phyloP scores from a whole-genome alignment of 1,140 invertebrate genomes.

The Idris sp. region DNA sequence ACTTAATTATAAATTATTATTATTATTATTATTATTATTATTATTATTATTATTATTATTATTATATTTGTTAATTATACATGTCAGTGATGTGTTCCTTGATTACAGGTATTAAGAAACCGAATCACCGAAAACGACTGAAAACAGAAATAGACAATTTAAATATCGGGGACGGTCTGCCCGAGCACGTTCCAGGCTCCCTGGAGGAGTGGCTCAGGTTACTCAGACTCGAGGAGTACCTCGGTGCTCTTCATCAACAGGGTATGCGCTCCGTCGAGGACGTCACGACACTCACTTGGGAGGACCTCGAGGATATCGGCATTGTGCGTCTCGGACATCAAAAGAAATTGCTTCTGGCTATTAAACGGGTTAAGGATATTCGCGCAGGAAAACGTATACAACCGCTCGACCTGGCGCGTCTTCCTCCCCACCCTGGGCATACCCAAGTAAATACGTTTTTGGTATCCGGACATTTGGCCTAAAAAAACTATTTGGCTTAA shows the following conservation, averaged over 20 bases:
- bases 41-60: too few species aligned
- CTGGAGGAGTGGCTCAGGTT: slow-evolving; percentile 95
- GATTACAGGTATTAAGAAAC: slow-evolving; percentile 90
- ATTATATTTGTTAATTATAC: too few species aligned
- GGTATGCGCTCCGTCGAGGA: slow-evolving; percentile 96
- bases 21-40: too few species aligned
- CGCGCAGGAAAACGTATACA: slow-evolving; percentile 89
- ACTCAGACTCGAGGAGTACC: slow-evolving; percentile 94
- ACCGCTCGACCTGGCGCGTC: slow-evolving; percentile 80
- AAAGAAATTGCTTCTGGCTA: slow-evolving; percentile 98
- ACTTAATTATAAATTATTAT: too few species aligned
- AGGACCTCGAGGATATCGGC: slow-evolving; percentile 99
- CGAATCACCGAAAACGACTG: slow-evolving; percentile 95
- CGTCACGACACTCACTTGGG: slow-evolving; percentile 96
- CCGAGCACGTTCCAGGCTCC: slow-evolving; percentile 93
- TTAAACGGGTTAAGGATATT: slow-evolving; percentile 97
- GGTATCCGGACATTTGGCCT: too few species aligned
- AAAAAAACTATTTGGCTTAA: too few species aligned
- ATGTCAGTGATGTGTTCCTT: too few species aligned
- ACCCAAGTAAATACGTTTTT: slow-evolving; percentile 70
- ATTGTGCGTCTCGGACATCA: slow-evolving; percentile 97
- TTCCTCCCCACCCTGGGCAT: slow-evolving; percentile 80
- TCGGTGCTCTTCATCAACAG: slow-evolving; percentile 90
- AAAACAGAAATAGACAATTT: slow-evolving; percentile 97
- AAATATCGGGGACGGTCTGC: slow-evolving; percentile 94